Base-by-base conservation (phyloP, 2,797 vertebrate species). In the Pipistrellus pygmaeus region DNA sequence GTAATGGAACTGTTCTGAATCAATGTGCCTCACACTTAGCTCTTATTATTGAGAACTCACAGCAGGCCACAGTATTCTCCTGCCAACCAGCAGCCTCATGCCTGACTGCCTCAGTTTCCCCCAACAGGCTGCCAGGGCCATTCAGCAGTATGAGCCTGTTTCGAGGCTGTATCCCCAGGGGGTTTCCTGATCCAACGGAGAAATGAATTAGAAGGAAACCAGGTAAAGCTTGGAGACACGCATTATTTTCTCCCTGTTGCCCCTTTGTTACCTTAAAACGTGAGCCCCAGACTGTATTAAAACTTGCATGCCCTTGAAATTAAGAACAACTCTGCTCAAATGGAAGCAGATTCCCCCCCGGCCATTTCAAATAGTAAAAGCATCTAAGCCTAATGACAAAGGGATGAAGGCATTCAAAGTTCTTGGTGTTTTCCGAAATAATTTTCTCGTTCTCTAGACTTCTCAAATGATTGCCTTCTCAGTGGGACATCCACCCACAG, bases 401-500 rank as follows among this genome's bases (percentile, higher is more conserved):
- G 23, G 35, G 32, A 46, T 27, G 27, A 55, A 95, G 78, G 71
- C n/a, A 55, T 85, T 46, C 23, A 30, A 62, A n/a, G 48, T 92
- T 76, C 35, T 90, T 82, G 64, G 57, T 78, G 35, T 92, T 96
- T 85, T 89, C 80, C 75, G 94, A 81, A 83, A 71, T 81, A 88
- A 84, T 91, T 78, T 72, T 27, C 46, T 88, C 35, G 20, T 57
- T 55, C 60, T 32, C 44, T 35, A 25, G 20, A 78, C 51, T 68
- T 80, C 89, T 91, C 71, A 69, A 14, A 71, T 75, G 76, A 84
- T 68, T 57, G 27, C 73, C 48, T 82, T 93, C 35, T 2, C 68
- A 69, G 83, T 73, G 41, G 57, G 64, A 75, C 64, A 46, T 71
- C 38, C 13, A 73, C 62, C 51, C 73, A 25, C 90, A 89, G 71